These are phyloP conservation scores for Oxygymnocypris stewartii DNA, from an alignment of 2,113 vertebrate genomes.

Conservation along the genomic window DNA sequence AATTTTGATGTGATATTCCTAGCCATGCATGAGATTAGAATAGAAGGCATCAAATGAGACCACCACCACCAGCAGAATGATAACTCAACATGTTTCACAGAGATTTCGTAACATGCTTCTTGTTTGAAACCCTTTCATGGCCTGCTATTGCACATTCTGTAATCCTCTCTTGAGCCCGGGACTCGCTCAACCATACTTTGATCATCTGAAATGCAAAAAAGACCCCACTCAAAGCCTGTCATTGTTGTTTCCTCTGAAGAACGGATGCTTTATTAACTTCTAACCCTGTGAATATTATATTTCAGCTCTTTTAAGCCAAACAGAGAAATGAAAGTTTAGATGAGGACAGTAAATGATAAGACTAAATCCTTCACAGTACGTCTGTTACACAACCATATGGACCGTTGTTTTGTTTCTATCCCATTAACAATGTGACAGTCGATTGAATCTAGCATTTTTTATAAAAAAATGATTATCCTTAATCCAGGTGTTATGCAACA, in stretches of 20 bases:
- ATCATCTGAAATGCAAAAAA: slow-evolving; percentile 29
- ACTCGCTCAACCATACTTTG: slow-evolving; percentile 22
- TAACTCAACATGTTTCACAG: slow-evolving; percentile 12
- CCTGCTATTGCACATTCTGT: slow-evolving; percentile 12
- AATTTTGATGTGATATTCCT: slow-evolving; percentile 27
- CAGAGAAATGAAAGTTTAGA: neutral
- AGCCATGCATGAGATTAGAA: slow-evolving; percentile 12
- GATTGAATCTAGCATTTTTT: slow-evolving; percentile 34
- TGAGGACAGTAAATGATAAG: neutral
- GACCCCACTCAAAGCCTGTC: slow-evolving; percentile 10
- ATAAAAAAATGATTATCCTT: neutral
- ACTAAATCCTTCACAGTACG: neutral
- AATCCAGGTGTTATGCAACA: slow-evolving; percentile 33
- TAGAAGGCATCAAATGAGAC: slow-evolving; percentile 28
- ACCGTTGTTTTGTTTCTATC: neutral
- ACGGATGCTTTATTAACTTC: neutral
- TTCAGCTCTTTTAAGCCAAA: neutral
- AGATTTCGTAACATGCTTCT: slow-evolving; percentile 27
- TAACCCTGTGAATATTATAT: slow-evolving; percentile 1
- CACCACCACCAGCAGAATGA: slow-evolving; percentile 32
- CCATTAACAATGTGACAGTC: neutral
- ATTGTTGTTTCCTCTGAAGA: slow-evolving; percentile 15
- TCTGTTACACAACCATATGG: slow-evolving; percentile 13
- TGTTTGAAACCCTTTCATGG: slow-evolving; percentile 32
- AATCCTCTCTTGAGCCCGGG: slow-evolving; percentile 15